Evolutionary conservation across 2,888 invertebrate genomes (phyloP).

Genomic region (Hemistola chrysoprasaria): DNA sequence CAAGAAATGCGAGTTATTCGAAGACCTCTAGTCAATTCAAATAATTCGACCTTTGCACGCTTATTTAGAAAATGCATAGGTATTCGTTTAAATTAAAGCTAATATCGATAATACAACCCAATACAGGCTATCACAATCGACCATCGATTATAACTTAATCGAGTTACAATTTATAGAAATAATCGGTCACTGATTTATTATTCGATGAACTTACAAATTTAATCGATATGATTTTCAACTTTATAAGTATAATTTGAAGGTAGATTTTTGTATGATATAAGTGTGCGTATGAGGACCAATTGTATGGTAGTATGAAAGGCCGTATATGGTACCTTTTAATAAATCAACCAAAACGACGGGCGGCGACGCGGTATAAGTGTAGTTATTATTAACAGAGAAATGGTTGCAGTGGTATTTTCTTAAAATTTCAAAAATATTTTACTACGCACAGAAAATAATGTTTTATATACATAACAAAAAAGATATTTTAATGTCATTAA

Average conservation of each 20-base stretch:
- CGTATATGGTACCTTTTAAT: conserved; percentile 69
- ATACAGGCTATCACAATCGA: conserved; percentile 55
- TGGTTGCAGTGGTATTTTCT: conserved; percentile 36
- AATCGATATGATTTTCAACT: conserved; percentile 23
- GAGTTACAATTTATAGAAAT: conserved; percentile 80
- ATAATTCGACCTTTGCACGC: conserved; percentile 8
- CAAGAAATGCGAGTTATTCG: no score
- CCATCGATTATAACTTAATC: conserved; percentile 78
- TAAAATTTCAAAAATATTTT: background rate
- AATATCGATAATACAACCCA: conserved; percentile 32
- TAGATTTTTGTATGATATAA: conserved; percentile 29
- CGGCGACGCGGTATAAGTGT: conserved; percentile 73
- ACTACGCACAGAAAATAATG: no score
- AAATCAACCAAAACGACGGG: conserved; percentile 81
- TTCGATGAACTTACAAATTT: conserved; percentile 41
- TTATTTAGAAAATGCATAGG: conserved; percentile 8
- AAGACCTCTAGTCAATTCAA: no score
- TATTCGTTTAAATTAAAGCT: conserved; percentile 26
- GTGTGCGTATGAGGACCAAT: conserved; percentile 62
- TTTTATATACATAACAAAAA: no score
- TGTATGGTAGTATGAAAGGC: conserved; percentile 71
- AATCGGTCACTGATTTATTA: conserved; percentile 78
- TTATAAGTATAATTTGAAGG: conserved; percentile 24
- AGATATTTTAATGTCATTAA: no score
- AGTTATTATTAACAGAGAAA: conserved; percentile 47